phyloP scores from a whole-genome alignment of 2,113 vertebrate species.

The Haliaeetus leucogaster region DNA sequence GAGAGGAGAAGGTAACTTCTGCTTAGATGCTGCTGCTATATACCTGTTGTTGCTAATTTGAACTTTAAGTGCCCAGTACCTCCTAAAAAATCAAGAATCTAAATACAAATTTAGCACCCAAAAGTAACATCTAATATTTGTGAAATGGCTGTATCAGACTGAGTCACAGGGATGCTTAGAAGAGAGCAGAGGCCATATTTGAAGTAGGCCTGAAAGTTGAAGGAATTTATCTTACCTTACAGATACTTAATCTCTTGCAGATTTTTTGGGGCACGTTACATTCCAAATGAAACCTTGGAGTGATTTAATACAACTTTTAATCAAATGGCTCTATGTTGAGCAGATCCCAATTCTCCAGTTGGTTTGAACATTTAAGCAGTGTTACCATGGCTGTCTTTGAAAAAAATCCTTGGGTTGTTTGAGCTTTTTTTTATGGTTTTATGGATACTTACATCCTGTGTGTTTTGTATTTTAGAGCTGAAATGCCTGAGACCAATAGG shows the following conservation, averaged over 20 bases:
- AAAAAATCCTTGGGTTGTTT: not conserved
- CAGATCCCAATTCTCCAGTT: not conserved
- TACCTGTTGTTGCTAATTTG: not conserved
- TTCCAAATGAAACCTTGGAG: not conserved
- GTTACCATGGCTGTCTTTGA: not conserved
- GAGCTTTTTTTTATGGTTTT: not conserved
- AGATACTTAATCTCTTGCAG: not conserved
- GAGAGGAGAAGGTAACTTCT: not conserved
- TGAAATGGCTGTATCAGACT: not conserved
- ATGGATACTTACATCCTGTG: not conserved
- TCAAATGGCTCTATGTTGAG: not conserved
- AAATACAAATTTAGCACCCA: not conserved
- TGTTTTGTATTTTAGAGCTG: conserved; percentile 48
- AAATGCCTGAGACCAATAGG: conserved; percentile 35
- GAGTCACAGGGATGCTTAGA: not conserved
- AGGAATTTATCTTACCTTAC: not conserved
- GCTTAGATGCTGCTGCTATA: not conserved
- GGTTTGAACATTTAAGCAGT: not conserved
- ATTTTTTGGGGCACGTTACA: not conserved
- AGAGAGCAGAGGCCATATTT: not conserved
- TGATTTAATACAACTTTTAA: not conserved
- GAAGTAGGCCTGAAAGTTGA: not conserved
- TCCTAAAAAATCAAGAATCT: not conserved
- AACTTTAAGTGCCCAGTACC: not conserved
- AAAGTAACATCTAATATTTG: not conserved